These are phyloP conservation scores for Hydropsyche betteni DNA, from an alignment of 2,888 invertebrate genomes.

Conservation along the genomic window DNA sequence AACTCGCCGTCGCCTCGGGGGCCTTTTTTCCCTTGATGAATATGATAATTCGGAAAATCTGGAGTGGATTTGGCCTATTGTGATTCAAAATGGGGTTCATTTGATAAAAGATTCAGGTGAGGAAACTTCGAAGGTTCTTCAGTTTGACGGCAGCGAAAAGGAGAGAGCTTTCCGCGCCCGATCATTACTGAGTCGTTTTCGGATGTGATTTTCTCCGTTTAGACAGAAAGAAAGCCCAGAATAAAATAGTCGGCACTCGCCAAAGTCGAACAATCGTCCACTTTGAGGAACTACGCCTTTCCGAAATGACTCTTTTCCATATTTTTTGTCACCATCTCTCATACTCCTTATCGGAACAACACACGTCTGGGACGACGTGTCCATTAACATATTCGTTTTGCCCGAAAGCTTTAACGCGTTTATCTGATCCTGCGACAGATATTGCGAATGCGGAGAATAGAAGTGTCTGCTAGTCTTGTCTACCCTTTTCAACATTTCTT, in stretches of 20 bases:
- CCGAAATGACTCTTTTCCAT: too few relatives aligned
- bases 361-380: too few relatives aligned
- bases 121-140: constrained; percentile 21
- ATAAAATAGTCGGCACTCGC: too few relatives aligned
- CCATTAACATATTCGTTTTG: too few relatives aligned
- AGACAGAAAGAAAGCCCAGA: too few relatives aligned
- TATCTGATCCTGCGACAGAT: constrained; percentile 9
- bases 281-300: too few relatives aligned
- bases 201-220: neutral
- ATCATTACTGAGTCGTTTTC: constrained; percentile 13
- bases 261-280: too few relatives aligned
- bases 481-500: constrained; percentile 11
- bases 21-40: constrained; percentile 35
- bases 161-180: neutral
- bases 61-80: constrained; percentile 37
- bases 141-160: neutral
- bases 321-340: too few relatives aligned
- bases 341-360: too few relatives aligned
- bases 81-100: constrained; percentile 40
- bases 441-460: constrained; percentile 1
- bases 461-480: constrained; percentile 8
- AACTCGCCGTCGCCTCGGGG: constrained; percentile 6
- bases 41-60: constrained; percentile 32
- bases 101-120: constrained; percentile 40
- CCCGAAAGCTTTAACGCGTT: neutral